Evolutionary conservation across 2,113 vertebrate species (phyloP).

Genomic region (Chionomys nivalis): DNA sequence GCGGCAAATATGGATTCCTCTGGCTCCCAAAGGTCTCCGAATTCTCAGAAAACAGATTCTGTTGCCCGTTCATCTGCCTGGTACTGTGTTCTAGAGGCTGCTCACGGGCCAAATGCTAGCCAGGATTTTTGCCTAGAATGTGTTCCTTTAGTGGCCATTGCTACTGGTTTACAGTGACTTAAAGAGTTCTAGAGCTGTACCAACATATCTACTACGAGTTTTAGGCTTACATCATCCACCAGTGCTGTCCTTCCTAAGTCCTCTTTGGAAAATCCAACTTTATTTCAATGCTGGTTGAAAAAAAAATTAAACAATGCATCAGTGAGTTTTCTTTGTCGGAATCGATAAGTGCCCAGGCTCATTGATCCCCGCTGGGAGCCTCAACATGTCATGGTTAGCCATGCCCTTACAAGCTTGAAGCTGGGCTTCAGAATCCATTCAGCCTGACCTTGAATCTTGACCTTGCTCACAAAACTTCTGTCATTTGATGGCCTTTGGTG

Average conservation of each 20-base stretch:
- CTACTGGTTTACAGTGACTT: neutral
- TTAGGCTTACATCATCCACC: neutral
- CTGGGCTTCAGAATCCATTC: neutral
- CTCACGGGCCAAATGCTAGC: neutral
- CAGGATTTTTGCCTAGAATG: neutral
- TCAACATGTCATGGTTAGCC: neutral
- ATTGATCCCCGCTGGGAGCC: neutral
- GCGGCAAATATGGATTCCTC: neutral
- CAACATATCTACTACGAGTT: neutral
- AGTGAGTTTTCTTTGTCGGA: conserved; percentile 42
- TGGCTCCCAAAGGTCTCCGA: neutral
- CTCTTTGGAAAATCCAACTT: conserved; percentile 33
- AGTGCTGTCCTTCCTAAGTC: neutral
- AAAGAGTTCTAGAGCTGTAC: neutral
- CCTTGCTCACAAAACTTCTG: neutral
- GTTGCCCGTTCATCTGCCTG: neutral
- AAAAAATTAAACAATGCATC: neutral
- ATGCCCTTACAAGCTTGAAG: neutral
- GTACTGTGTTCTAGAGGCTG: neutral
- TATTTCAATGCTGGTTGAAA: conserved; percentile 51
- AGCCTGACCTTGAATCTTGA: neutral
- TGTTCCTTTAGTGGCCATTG: neutral
- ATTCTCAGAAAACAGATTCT: neutral
- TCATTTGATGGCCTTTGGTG: neutral
- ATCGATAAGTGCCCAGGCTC: neutral